phyloP scores from a whole-genome alignment of 2,113 vertebrate genomes.

The Hoplias malabaricus region DNA sequence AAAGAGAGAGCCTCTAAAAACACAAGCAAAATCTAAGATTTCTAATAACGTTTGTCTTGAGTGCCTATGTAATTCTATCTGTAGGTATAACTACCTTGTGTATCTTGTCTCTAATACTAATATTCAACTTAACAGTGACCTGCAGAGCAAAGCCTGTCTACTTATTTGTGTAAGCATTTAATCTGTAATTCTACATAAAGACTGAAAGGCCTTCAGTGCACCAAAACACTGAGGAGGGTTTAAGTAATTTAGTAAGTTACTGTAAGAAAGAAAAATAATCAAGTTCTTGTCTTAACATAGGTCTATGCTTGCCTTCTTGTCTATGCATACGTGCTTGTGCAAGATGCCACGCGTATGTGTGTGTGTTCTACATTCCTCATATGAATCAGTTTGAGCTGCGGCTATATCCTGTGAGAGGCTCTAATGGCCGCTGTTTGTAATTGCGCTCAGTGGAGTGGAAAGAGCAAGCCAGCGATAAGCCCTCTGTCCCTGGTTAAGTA shows the following conservation, averaged over 20 bases:
- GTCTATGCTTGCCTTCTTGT: constrained; percentile 46
- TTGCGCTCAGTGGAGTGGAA: constrained; percentile 69
- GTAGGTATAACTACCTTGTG: constrained; percentile 29
- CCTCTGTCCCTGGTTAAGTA: constrained; percentile 53
- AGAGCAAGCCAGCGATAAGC: constrained; percentile 60
- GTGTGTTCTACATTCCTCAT: constrained; percentile 61
- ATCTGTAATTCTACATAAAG: background rate
- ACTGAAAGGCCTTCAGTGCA: background rate
- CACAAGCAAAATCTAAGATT: background rate
- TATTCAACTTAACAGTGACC: constrained; percentile 17
- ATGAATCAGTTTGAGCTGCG: constrained; percentile 69
- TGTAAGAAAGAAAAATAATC: constrained; percentile 27
- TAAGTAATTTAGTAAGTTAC: background rate
- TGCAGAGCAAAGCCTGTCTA: background rate
- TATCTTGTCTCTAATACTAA: constrained; percentile 37
- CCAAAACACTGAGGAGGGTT: background rate
- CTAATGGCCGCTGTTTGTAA: constrained; percentile 67
- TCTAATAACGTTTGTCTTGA: background rate
- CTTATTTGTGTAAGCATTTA: constrained; percentile 32
- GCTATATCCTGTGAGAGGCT: constrained; percentile 70
- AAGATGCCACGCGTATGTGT: constrained; percentile 32
- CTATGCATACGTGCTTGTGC: constrained; percentile 18
- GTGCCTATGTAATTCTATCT: constrained; percentile 33
- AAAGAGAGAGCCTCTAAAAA: background rate
- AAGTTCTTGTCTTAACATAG: constrained; percentile 15